Evolutionary conservation across 2,113 vertebrate genomes (phyloP).

Genomic region (Podarcis cretensis): DNA sequence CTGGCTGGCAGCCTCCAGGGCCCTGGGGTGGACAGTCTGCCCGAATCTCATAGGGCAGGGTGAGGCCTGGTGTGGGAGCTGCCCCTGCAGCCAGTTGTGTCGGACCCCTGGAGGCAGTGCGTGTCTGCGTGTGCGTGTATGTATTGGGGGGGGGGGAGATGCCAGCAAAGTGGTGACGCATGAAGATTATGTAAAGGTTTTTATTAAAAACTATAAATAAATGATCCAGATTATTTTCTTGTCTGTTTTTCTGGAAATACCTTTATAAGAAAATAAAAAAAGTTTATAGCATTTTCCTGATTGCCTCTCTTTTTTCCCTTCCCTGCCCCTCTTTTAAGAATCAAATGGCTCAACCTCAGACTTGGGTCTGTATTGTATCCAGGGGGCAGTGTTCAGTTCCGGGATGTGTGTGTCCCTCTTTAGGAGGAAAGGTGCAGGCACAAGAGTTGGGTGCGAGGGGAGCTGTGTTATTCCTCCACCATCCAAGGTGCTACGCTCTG

Average conservation of each 20-base stretch:
- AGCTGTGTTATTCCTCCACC: no score
- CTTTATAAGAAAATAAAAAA: constrained; percentile 75
- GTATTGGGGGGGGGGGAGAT: constrained; percentile 1
- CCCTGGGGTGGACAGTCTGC: not conserved
- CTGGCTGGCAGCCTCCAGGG: not conserved
- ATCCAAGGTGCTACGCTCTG: no score
- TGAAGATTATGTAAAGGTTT: constrained; percentile 79
- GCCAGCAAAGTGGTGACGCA: constrained; percentile 63
- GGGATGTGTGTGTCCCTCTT: not conserved
- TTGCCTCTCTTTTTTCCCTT: constrained; percentile 33
- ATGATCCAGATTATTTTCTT: constrained; percentile 83
- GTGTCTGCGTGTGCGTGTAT: not conserved
- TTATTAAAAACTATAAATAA: constrained; percentile 79
- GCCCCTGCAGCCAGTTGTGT: not conserved
- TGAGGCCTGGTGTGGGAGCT: not conserved
- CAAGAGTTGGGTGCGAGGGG: no score
- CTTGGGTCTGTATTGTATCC: not conserved
- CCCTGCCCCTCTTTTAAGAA: not conserved
- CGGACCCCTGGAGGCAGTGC: not conserved
- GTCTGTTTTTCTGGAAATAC: constrained; percentile 78
- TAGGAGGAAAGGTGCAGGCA: not conserved
- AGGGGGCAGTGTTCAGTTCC: not conserved
- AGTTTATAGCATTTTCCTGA: constrained; percentile 73
- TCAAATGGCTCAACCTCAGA: not conserved
- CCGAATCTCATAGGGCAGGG: not conserved